phyloP scores from a whole-genome alignment of 2,888 invertebrate species.

The Drosophila heteroneura region DNA sequence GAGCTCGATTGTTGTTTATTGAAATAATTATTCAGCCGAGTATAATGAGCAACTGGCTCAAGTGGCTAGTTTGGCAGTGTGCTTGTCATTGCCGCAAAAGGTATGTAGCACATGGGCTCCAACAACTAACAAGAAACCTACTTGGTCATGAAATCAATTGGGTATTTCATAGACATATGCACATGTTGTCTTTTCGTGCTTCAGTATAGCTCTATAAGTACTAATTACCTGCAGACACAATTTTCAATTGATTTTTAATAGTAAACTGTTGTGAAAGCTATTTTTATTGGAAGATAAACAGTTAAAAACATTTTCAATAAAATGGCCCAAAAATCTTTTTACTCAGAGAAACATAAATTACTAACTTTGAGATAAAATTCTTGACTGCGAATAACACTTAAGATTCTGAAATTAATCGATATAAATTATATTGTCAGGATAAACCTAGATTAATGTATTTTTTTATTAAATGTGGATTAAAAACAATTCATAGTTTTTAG shows the following conservation, averaged over 20 bases:
- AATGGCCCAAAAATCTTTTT: not conserved
- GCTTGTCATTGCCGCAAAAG: conserved; percentile 19
- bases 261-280: conserved; percentile 20
- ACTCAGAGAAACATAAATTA: not conserved
- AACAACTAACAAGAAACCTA: conserved; percentile 19
- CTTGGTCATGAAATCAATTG: conserved; percentile 39
- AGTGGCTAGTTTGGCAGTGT: conserved; percentile 46
- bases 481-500: not conserved
- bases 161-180: conserved; percentile 1
- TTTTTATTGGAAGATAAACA: not conserved
- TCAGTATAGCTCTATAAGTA: conserved; percentile 10
- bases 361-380: not conserved
- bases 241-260: conserved; percentile 58
- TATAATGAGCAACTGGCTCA: conserved; percentile 77
- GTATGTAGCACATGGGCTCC: conserved; percentile 27
- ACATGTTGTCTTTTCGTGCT: conserved; percentile 2
- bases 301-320: not conserved
- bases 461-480: not conserved
- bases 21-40: conserved; percentile 77
- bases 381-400: not conserved
- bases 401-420: not conserved
- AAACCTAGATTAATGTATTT: not conserved
- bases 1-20: conserved; percentile 72
- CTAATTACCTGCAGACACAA: conserved; percentile 64
- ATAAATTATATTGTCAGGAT: not conserved